A percentile compares a stretch with the other conserved stretches of the same genome.
Evolutionary conservation across 2,888 invertebrate genomes (phyloP).

Genomic region (Gerris lacustris): DNA sequence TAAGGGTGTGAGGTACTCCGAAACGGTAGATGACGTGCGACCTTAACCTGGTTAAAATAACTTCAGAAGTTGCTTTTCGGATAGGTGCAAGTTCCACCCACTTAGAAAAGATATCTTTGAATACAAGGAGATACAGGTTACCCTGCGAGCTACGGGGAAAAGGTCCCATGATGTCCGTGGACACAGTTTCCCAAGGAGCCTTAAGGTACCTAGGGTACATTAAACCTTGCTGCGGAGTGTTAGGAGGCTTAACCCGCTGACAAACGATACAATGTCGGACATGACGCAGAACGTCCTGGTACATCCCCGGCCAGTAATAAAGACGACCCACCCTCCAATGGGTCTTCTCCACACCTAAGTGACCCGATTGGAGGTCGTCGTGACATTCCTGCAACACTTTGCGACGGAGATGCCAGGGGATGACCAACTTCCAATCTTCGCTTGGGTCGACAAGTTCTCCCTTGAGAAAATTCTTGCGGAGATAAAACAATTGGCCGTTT

Average conservation of each 20-base stretch:
- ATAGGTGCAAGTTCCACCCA: constrained; percentile 28
- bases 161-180: constrained; percentile 32
- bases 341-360: neutral
- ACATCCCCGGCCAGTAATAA: neutral
- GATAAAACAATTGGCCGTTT: constrained; percentile 8
- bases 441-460: neutral
- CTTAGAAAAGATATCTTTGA: constrained; percentile 31
- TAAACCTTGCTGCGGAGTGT: constrained; percentile 2
- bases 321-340: neutral
- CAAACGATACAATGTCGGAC: neutral
- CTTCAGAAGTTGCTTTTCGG: constrained; percentile 25
- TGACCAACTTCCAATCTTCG: neutral
- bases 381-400: neutral
- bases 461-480: constrained; percentile 2
- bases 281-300: neutral
- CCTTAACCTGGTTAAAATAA: constrained; percentile 10
- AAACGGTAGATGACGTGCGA: constrained; percentile 14
- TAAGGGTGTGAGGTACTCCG: constrained; percentile 10
- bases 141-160: constrained; percentile 31
- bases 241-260: constrained; percentile 7
- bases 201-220: constrained; percentile 17
- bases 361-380: neutral
- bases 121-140: constrained; percentile 29
- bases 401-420: neutral
- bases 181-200: constrained; percentile 24